Evolutionary conservation across 2,888 invertebrate genomes (phyloP), one percentile per base, ranked within the genome.

Genomic region (Meloe dianella): DNA sequence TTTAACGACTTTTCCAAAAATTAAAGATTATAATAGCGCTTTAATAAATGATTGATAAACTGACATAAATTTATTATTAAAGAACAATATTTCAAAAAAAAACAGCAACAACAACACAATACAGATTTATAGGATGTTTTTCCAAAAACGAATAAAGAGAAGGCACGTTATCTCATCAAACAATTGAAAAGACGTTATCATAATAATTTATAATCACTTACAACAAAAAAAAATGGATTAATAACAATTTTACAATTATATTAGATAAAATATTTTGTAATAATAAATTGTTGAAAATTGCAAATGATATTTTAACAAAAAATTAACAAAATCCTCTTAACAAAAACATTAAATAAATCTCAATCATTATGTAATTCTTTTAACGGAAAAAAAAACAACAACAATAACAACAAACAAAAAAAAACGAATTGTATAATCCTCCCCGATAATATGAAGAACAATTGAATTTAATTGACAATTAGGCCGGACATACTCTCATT

Each of bases 261-360:
- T n/a, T n/a, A n/a, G 47, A 47, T 47, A 47, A 47, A n/a, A 47
- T 47, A 20, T 47, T 47, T 47, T 47, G 20, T 20, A 47, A 47
- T 41, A 6, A 41, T 41, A 35, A 35, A 14, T 41, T 17, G 32
- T 32, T 32, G 7, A 10, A 32, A 32, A 32, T 32, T 32, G 32
- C 32, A 32, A 32, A 9, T n/a, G 32, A 6, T 32, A 32, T 32
- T 7, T 6, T 14, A 14, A 4, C 2, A 41, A 41, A 41, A 41
- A 47, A 47, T 47, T 47, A 47, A 47, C 47, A 41, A n/a, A 4
- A 17, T 12, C 1, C 2, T 17, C n/a, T n/a, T 41, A 41, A 41
- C 41, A 17, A 41, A 41, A 41, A 41, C 14, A 35, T 14, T 14
- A 35, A 35, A 35, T 35, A 35, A 35, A 35, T n/a, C n/a, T n/a